A percentile compares a stretch with the other conserved stretches of the same genome.
Conservation (phyloP, 2,797 vertebrate species). For the Gymnopithys bicolor region DNA sequence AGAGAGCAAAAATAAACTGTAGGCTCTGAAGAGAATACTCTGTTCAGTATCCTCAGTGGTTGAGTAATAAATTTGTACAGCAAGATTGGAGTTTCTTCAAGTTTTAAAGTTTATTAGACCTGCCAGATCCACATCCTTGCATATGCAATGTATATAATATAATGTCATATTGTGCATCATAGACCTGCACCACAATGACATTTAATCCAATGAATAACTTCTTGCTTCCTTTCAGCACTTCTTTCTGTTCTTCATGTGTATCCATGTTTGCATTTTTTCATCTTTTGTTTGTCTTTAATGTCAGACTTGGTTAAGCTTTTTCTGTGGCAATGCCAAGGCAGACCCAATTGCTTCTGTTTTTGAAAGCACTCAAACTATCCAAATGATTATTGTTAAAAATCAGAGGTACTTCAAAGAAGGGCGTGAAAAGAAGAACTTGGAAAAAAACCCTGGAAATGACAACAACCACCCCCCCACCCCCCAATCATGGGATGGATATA, state of each 20-base stretch:
- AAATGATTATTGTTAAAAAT: not conserved
- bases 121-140: not conserved
- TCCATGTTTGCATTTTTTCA: not conserved
- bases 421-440: not conserved
- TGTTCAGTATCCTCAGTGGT: not conserved
- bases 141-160: not conserved
- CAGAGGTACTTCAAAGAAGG: not conserved
- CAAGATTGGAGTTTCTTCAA: not conserved
- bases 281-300: not conserved
- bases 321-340: not conserved
- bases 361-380: not conserved
- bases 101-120: not conserved
- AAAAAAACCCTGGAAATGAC: accelerated
- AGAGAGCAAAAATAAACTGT: not conserved
- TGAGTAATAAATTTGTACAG: not conserved
- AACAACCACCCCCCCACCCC: not conserved
- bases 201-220: not conserved
- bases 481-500: not conserved
- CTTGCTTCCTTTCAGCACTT: not conserved
- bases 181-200: not conserved
- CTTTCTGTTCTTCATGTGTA: not conserved
- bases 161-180: not conserved
- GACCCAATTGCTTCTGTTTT: not conserved
- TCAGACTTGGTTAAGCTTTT: not conserved
- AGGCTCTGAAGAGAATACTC: not conserved